A percentile compares a stretch with the other conserved stretches of the same genome.
Conservation (phyloP, 2,113 vertebrate genomes). For the Asarcornis scutulata region DNA sequence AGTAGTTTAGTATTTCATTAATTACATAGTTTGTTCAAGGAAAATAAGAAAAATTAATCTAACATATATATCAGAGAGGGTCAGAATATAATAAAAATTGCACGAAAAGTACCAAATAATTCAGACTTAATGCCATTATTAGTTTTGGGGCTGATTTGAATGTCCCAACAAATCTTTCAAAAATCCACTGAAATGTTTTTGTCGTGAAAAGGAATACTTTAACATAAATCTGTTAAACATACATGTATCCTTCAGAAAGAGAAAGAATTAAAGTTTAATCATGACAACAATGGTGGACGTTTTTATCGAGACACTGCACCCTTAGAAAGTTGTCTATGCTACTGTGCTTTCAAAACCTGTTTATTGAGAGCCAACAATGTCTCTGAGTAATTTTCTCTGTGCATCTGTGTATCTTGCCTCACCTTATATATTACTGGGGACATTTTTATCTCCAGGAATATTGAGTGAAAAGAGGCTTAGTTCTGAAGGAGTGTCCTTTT, state of each 20-base stretch:
- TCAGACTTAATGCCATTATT: neutral
- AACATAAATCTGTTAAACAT: neutral
- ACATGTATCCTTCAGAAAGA: neutral
- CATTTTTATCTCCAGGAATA: neutral
- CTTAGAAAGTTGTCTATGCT: neutral
- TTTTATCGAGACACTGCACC: neutral
- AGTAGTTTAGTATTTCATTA: neutral
- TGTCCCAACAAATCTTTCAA: constrained; percentile 21
- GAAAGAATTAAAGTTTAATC: constrained; percentile 2
- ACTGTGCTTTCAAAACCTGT: neutral
- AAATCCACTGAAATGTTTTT: neutral
- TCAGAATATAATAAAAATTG: neutral
- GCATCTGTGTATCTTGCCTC: neutral
- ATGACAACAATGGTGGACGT: neutral
- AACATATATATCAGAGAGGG: neutral
- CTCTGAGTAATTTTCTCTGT: neutral
- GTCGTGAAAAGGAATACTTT: neutral
- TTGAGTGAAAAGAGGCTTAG: neutral
- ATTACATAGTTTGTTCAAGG: neutral
- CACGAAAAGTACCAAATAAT: neutral
- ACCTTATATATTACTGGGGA: neutral
- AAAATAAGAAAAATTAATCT: neutral
- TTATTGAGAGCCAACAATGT: neutral
- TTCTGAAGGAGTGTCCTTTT: neutral
- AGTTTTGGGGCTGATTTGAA: neutral